Evolutionary conservation across 1,140 invertebrate genomes (phyloP).

Genomic region (fruit fly (Drosophila melanogaster)): Release_6_plus_ISO1_MT NT_037436.4:9170501-9171000

Average conservation of each 20-base stretch:
- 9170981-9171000: slow-evolving; percentile 94
- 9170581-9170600: slow-evolving; percentile 55
- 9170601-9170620: slow-evolving; percentile 77
- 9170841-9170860: slow-evolving; percentile 6
- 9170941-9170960: slow-evolving; percentile 32
- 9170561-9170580: slow-evolving; percentile 58
- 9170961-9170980: slow-evolving; percentile 30
- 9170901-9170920: slow-evolving; percentile 55
- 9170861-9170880: slow-evolving; percentile 35
- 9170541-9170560: slow-evolving; percentile 49
- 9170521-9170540: slow-evolving; percentile 71
- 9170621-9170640: slow-evolving; percentile 90
- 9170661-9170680: slow-evolving; percentile 99
- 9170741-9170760: slow-evolving; percentile 7
- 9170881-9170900: slow-evolving; percentile 60
- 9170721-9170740: slow-evolving; percentile 52
- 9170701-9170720: slow-evolving; percentile 91
- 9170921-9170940: slow-evolving; percentile 24
- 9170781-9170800: slow-evolving; percentile 2
- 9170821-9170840: slow-evolving; percentile 21
- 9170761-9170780: slow-evolving; percentile 11
- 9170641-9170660: slow-evolving; percentile 99
- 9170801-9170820: not conserved
- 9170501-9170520: slow-evolving; percentile 11
- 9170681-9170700: slow-evolving; percentile 98